Percentiles rank a stretch among this genome's conserved stretches.
phyloP scores from a whole-genome alignment of 2,113 vertebrate species.

The Syrrhaptes paradoxus region DNA sequence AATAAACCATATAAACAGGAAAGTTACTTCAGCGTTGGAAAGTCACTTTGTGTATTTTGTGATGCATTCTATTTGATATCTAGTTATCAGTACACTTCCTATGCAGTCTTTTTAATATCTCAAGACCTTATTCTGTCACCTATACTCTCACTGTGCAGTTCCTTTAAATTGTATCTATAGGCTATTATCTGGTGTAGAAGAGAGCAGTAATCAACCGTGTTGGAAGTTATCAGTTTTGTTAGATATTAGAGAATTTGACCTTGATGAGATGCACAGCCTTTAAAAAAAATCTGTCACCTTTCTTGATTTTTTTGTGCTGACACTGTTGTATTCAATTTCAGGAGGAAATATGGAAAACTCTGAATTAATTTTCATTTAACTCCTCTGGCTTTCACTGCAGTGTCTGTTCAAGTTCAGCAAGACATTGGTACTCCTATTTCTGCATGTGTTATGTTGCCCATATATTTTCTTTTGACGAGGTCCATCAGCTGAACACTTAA shows the following conservation, averaged over 20 bases:
- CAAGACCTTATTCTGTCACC: background rate
- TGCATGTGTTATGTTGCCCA: accelerated
- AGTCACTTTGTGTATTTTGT: slow-evolving; percentile 16
- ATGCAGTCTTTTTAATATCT: background rate
- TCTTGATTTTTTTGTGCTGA: background rate
- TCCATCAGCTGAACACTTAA: background rate
- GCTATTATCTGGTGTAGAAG: background rate
- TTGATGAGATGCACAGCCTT: background rate
- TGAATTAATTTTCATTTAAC: background rate
- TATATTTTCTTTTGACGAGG: background rate
- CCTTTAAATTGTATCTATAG: background rate
- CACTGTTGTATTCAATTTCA: background rate
- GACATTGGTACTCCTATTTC: background rate
- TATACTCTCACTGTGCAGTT: background rate
- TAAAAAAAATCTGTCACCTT: background rate
- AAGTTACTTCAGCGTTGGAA: slow-evolving; percentile 15
- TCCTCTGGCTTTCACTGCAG: background rate
- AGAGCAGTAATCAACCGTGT: background rate
- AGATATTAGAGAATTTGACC: background rate
- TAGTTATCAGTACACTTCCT: slow-evolving; percentile 50
- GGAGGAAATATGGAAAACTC: background rate
- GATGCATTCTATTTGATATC: slow-evolving; percentile 28
- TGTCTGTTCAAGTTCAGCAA: background rate
- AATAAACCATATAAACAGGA: slow-evolving; percentile 17
- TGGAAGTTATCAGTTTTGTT: background rate